Evolutionary conservation across 2,113 vertebrate species (phyloP).

Genomic region (Muntiacus muntjak): DNA sequence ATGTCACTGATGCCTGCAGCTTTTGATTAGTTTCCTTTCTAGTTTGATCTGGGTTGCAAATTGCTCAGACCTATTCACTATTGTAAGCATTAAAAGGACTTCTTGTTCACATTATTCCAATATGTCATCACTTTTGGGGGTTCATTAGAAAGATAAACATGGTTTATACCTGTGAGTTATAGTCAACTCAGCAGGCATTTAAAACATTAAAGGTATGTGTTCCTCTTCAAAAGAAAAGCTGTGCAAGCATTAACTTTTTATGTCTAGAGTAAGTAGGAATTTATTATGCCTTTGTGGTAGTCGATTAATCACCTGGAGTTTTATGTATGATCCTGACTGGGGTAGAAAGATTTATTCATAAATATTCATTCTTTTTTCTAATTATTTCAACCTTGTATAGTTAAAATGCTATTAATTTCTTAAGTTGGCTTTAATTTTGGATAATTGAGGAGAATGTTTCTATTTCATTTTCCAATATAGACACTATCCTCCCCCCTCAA

Average conservation of each 20-base stretch:
- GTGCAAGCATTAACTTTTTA: not conserved
- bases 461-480: not conserved
- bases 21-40: slow-evolving; percentile 10
- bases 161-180: slow-evolving; percentile 16
- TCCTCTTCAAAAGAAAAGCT: slow-evolving; percentile 17
- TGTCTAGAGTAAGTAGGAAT: not conserved
- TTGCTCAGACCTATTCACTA: slow-evolving; percentile 8
- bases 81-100: not conserved
- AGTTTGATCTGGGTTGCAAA: not conserved
- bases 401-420: not conserved
- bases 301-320: not conserved
- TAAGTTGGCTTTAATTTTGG: not conserved
- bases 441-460: not conserved
- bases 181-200: slow-evolving; percentile 44
- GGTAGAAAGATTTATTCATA: not conserved
- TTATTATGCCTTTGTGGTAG: not conserved
- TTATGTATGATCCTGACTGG: not conserved
- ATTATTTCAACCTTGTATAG: not conserved
- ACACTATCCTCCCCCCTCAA: not conserved
- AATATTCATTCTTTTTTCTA: not conserved
- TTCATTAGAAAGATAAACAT: slow-evolving; percentile 57
- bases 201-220: slow-evolving; percentile 25
- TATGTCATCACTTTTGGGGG: slow-evolving; percentile 48
- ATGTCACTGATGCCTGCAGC: not conserved
- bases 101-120: slow-evolving; percentile 25